Conservation (phyloP, 2,113 vertebrate genomes). For the Chloropsis cyanopogon region DNA sequence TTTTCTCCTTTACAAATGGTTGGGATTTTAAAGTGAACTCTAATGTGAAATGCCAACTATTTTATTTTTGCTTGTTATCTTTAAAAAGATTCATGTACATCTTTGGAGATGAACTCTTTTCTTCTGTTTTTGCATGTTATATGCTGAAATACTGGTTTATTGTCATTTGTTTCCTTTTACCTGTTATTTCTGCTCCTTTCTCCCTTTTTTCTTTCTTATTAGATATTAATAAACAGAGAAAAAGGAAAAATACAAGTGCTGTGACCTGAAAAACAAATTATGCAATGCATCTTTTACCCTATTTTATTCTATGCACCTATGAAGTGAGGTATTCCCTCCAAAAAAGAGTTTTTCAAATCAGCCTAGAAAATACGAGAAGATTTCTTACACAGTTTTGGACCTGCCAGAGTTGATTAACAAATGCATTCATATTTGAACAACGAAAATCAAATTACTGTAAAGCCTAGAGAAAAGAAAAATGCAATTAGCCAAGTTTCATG, state of each 20-base stretch:
- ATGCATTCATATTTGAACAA: conserved; percentile 23
- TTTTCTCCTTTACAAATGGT: conserved; percentile 32
- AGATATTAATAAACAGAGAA: neutral
- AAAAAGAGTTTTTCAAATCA: neutral
- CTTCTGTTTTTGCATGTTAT: neutral
- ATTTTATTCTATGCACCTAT: neutral
- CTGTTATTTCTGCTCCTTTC: neutral
- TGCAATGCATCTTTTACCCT: neutral
- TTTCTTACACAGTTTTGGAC: conserved; percentile 31
- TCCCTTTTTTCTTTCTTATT: neutral
- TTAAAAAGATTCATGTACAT: neutral
- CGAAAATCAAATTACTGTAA: conserved; percentile 42
- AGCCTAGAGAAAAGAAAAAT: conserved; percentile 28
- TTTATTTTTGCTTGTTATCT: neutral
- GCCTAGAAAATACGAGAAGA: neutral
- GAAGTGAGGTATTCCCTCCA: neutral
- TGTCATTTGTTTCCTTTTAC: neutral
- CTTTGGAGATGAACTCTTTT: neutral
- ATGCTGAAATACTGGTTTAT: neutral
- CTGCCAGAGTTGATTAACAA: conserved; percentile 45
- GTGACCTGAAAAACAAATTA: neutral
- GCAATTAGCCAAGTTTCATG: neutral
- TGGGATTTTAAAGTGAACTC: conserved; percentile 6
- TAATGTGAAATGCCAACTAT: neutral
- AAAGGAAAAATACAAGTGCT: neutral